Evolutionary conservation across 2,888 invertebrate species (phyloP).

Genomic region (Euplagia quadripunctaria): DNA sequence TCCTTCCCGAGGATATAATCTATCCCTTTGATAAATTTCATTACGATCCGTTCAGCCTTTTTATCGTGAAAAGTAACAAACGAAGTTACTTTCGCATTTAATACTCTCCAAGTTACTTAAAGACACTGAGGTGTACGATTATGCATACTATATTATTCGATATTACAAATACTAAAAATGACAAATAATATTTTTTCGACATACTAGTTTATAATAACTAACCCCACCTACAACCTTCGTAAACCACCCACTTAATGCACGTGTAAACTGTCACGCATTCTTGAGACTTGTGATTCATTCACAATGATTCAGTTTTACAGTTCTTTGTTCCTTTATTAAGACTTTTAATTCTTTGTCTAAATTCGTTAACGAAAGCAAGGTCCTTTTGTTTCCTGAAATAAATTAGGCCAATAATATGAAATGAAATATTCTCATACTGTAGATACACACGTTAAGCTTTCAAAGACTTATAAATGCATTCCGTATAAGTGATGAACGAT

Average conservation of each 20-base stretch:
- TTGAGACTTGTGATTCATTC: conserved; percentile 17
- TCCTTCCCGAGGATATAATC: too few species aligned
- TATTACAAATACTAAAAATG: background rate
- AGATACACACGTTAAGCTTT: conserved; percentile 49
- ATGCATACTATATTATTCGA: background rate
- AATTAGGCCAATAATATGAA: conserved; percentile 6
- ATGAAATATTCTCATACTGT: conserved; percentile 29
- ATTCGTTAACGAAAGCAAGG: conserved; percentile 1
- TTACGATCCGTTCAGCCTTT: too few species aligned
- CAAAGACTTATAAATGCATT: conserved; percentile 53
- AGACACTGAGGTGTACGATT: background rate
- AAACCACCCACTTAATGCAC: background rate
- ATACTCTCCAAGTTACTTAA: background rate
- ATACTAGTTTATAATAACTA: background rate
- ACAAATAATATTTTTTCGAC: background rate
- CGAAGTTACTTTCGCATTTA: too few species aligned
- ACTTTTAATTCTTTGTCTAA: conserved; percentile 11
- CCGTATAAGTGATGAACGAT: conserved; percentile 25
- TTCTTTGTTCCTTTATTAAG: conserved; percentile 20
- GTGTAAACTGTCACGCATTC: conserved; percentile 8
- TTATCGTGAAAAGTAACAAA: too few species aligned
- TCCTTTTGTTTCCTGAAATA: conserved; percentile 8
- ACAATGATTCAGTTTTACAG: conserved; percentile 22
- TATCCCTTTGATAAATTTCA: too few species aligned
- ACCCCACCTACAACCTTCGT: background rate